Base-by-base conservation (phyloP, 2,113 vertebrate species). In the Colinus virginianus region DNA sequence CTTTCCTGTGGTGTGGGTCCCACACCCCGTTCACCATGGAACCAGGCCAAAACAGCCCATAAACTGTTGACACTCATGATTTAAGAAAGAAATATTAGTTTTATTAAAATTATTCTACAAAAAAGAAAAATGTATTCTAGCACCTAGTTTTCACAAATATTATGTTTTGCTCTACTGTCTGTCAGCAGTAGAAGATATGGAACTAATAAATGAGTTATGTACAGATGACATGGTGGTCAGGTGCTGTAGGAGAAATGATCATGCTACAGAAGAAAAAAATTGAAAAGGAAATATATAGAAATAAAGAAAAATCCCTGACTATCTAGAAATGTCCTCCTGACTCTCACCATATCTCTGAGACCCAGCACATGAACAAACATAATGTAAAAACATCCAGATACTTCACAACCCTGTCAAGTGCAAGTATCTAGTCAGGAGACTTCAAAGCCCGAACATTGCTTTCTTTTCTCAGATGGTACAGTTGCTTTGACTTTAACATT, bases 311-410 rank as follows among this genome's bases (percentile, higher is more conserved):
- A 78, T 13, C 7, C 2, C 5, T 10, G 11, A 61, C 22, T 42
- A 28, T 25, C 10, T 1, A 3, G 11, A 80, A 43, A 9, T 25
- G 36, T 43, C 17, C 11, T 49, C 3, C 14, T 70, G 7, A n/a
- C 18, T 78, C 15, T 81, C 5, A 13, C 36, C 4, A 38, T 23
- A 10, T 4, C 5, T 95, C 63, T 79, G 26, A 58, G 5, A 23
- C 3, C 7, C 23, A 59, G 2, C 8, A 14, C 42, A 40, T 7
- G 9, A 87, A 59, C 1, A 78, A 66, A 71, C 1, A 8, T 4
- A 46, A n/a, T 20, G 7, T 11, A 28, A 11, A 75, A 81, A 2
- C 4, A 74, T 1, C 1, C 32, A 4, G 1, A 8, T 11, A 66
- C 36, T 21, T 55, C 13, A 56, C 38, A 9, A 51, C 4, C 2